A percentile compares a stretch with the other conserved stretches of the same genome.
phyloP scores from a whole-genome alignment of 1,140 invertebrate genomes.

The Drosophila hydei region DNA sequence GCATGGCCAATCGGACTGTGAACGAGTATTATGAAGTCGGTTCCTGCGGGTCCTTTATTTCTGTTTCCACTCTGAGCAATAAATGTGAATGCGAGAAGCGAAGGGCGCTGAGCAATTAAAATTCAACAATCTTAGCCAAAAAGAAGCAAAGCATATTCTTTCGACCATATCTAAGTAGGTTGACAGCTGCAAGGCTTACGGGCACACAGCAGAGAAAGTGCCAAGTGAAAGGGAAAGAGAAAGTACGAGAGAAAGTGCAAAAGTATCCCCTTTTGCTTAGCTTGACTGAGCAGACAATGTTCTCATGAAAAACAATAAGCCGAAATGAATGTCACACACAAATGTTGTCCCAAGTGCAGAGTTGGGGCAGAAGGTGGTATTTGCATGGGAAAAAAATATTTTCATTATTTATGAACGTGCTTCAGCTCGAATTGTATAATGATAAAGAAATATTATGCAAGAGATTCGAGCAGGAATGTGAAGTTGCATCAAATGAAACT shows the following conservation, averaged over 20 bases:
- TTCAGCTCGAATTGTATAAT: background rate
- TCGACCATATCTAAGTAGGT: conserved; percentile 10
- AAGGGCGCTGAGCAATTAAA: conserved; percentile 40
- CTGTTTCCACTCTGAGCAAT: conserved; percentile 10
- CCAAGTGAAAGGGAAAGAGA: too few species aligned
- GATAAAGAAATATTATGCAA: background rate
- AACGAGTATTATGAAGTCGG: too few species aligned
- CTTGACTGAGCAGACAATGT: conserved; percentile 10
- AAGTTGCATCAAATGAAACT: too few species aligned
- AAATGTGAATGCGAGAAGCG: conserved; percentile 22
- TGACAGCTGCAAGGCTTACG: conserved; percentile 26
- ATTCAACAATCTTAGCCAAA: conserved; percentile 38
- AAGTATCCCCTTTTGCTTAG: conserved; percentile 12
- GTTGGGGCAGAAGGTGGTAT: background rate
- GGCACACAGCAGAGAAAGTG: background rate
- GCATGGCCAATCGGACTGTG: too few species aligned
- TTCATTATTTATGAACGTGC: background rate
- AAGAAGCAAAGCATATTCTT: conserved; percentile 12
- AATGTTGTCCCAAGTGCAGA: background rate
- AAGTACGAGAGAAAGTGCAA: conserved; percentile 14
- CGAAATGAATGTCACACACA: conserved; percentile 9
- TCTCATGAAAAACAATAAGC: conserved; percentile 5
- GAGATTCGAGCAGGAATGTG: background rate
- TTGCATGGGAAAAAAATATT: conserved; percentile 7
- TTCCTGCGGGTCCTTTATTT: background rate